Percentiles rank a stretch among this genome's conserved stretches.
Conservation (phyloP, 2,888 invertebrate genomes). For the Romanomermis culicivorax region DNA sequence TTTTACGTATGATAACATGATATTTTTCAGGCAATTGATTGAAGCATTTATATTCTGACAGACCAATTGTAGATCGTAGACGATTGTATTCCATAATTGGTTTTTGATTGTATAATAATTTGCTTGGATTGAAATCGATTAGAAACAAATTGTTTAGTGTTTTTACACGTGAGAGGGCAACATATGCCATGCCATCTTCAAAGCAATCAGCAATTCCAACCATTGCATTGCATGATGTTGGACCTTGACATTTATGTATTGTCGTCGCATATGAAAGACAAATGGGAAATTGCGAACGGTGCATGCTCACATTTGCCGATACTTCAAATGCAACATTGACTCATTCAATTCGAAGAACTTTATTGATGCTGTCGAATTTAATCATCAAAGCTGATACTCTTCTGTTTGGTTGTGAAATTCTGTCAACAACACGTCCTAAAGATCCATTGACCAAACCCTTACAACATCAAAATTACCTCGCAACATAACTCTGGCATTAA, state of each 20-base stretch:
- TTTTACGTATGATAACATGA: neutral
- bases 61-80: neutral
- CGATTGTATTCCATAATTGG: neutral
- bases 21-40: neutral
- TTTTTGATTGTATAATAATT: neutral
- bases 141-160: neutral
- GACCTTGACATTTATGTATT: neutral
- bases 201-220: neutral
- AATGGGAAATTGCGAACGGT: neutral
- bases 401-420: neutral
- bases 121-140: neutral
- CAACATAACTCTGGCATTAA: neutral
- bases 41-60: neutral
- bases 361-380: neutral
- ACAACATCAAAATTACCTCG: neutral
- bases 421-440: neutral
- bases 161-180: neutral
- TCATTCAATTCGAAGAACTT: neutral
- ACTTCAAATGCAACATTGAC: neutral
- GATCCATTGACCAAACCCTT: neutral
- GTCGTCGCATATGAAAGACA: neutral
- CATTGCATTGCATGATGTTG: no score
- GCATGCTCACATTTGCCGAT: neutral
- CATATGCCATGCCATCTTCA: neutral
- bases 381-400: neutral